A percentile compares a stretch with the other conserved stretches of the same genome.
These are phyloP conservation scores for Montipora efflorescens DNA, from an alignment of 64 coral and sea anemone genomes.

Conservation along the genomic window DNA sequence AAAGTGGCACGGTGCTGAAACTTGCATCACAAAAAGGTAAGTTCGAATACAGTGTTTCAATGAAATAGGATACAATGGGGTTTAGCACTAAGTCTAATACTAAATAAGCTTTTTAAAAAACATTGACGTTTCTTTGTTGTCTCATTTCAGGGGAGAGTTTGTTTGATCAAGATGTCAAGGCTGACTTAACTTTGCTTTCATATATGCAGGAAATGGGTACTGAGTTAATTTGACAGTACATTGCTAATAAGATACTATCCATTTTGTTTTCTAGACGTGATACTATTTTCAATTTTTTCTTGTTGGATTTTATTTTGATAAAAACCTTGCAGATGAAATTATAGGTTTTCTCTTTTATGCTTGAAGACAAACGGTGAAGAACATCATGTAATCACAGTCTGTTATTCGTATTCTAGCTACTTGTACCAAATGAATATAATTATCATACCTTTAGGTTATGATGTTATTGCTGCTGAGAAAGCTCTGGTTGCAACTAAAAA, in stretches of 20 bases:
- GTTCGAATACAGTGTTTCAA: not conserved
- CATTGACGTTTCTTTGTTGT: not conserved
- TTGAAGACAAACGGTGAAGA: too few species aligned
- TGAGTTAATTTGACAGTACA: not conserved
- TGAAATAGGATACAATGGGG: too few species aligned
- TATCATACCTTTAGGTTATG: constrained; percentile 64
- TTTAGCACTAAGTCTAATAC: too few species aligned
- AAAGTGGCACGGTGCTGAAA: constrained; percentile 21
- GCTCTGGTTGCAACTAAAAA: constrained; percentile 87
- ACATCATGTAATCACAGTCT: too few species aligned
- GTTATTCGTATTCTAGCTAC: too few species aligned
- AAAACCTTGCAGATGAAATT: too few species aligned
- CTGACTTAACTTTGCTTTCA: constrained; percentile 94
- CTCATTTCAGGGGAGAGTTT: constrained; percentile 64
- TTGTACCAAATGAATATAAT: too few species aligned
- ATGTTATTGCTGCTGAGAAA: constrained; percentile 75
- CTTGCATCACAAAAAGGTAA: constrained; percentile 51
- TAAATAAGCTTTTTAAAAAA: not conserved
- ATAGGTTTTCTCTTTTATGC: too few species aligned
- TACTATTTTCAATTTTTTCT: not conserved
- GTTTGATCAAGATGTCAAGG: constrained; percentile 86
- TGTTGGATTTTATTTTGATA: not conserved
- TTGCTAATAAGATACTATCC: too few species aligned
- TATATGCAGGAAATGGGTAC: constrained; percentile 99
- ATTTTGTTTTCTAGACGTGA: not conserved